Base-by-base conservation (phyloP, 2,888 invertebrate species). In the Lithosia quadra region DNA sequence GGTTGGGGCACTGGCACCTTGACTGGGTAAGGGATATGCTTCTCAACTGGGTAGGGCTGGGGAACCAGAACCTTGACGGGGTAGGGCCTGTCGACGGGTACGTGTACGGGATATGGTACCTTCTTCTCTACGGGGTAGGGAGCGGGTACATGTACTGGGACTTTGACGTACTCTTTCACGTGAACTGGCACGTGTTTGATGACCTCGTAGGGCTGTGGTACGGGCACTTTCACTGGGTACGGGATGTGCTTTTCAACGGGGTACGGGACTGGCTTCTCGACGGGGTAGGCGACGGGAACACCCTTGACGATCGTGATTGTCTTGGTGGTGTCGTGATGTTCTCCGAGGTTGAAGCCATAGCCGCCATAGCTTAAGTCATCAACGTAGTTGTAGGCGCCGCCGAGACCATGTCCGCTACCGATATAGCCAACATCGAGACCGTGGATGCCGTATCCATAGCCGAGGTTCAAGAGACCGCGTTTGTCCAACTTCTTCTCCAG, bases 91-190 rank as follows among this genome's bases (percentile, higher is more conserved):
- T 97, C 97, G 78, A 97, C 97, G 83, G 96, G 97, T 67, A 97
- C 97, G 81, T 95, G 95, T 67, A 96, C 95, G 78, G 97, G 97
- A 84, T 96, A 96, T 74, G 96, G 97, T 65, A 97, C 96, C 86
- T 96, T 96, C 94, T 97, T 97, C 91, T 97, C 97, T 56, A 97
- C 97, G 57, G 97, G 97, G 91, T 97, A 97, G 76, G 97, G 97
- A 78, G 96, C 96, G 53, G 97, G 97, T 73, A 97, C 96, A 85
- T 97, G 97, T 73, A 97, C 96, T 77, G 97, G 97, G 70, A 97
- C 97, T 89, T 97, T 97, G 64, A 98, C 96, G 92, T 96, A 96
- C 90, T 97, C 97, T 94, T 97, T 97, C 77, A 97, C 97, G 83
- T 97, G 97, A 85, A 96, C 96, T 58, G 97, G 97, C 78, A 96